Evolutionary conservation across 2,888 invertebrate species (phyloP).

Genomic region (Azorinus chamasolen): DNA sequence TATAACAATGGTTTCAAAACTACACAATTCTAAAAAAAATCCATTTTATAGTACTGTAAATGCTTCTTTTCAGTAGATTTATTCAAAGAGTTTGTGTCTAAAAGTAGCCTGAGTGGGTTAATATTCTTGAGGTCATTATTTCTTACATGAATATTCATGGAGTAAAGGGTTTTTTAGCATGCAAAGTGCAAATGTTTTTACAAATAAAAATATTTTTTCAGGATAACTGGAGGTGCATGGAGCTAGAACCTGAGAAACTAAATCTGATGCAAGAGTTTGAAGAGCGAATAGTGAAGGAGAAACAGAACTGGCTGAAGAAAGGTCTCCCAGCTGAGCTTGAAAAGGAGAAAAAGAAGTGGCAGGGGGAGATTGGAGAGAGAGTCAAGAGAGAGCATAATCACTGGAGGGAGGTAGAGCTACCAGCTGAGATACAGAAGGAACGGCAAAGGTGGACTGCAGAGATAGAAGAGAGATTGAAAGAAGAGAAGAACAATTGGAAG

Average conservation of each 20-base stretch:
- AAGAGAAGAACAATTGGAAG: constrained; percentile 47
- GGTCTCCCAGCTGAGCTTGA: constrained; percentile 44
- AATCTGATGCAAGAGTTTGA: constrained; percentile 58
- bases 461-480: constrained; percentile 19
- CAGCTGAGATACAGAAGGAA: constrained; percentile 34
- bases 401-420: constrained; percentile 39
- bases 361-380: constrained; percentile 41
- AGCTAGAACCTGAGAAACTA: constrained; percentile 56
- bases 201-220: too few relatives aligned
- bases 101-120: too few relatives aligned
- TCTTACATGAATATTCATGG: too few relatives aligned
- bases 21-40: too few relatives aligned
- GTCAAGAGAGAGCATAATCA: constrained; percentile 39
- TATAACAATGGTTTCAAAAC: too few relatives aligned
- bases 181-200: too few relatives aligned
- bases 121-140: too few relatives aligned
- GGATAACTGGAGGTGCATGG: constrained; percentile 61
- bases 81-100: too few relatives aligned
- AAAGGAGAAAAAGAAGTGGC: constrained; percentile 51
- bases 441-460: constrained; percentile 10
- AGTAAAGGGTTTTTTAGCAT: too few relatives aligned
- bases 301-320: constrained; percentile 39
- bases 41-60: too few relatives aligned
- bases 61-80: too few relatives aligned
- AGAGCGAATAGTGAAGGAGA: constrained; percentile 42